Conservation (phyloP, 2,797 vertebrate genomes). For the Myotis myotis region DNA sequence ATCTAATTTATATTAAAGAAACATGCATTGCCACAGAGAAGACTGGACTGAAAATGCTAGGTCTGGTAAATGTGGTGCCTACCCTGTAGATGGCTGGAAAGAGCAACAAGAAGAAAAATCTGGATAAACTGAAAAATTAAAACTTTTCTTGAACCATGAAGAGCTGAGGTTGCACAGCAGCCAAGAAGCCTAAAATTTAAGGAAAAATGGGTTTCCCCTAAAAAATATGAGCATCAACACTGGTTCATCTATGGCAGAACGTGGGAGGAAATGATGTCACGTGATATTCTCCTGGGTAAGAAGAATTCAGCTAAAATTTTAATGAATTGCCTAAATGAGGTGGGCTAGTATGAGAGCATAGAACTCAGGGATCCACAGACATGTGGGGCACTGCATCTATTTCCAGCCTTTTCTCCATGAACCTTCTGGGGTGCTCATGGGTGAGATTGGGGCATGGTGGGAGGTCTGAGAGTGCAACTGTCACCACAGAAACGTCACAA, state of each 20-base stretch:
- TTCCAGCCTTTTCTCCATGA: not conserved
- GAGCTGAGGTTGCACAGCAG: not conserved
- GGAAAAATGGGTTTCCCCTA: not conserved
- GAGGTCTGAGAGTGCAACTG: not conserved
- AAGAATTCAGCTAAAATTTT: not conserved
- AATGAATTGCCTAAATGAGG: not conserved
- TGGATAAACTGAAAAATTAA: not conserved
- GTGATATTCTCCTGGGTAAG: not conserved
- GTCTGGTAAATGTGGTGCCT: not conserved
- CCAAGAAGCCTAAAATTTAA: not conserved
- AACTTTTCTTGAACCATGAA: not conserved
- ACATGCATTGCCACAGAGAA: not conserved
- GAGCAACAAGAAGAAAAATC: not conserved
- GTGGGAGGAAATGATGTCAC: not conserved
- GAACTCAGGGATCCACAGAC: not conserved
- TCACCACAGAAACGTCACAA: not conserved
- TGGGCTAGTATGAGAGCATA: not conserved
- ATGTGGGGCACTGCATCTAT: no score
- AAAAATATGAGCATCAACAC: not conserved
- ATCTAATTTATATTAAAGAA: slow-evolving; percentile 4
- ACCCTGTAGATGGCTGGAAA: not conserved
- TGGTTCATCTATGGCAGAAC: not conserved
- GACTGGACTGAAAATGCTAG: not conserved
- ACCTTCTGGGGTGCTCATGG: not conserved
- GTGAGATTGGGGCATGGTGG: not conserved